Percentiles rank a stretch among this genome's conserved stretches.
Conservation (phyloP, 2,888 invertebrate species). For the Drosophila nigricruria region DNA sequence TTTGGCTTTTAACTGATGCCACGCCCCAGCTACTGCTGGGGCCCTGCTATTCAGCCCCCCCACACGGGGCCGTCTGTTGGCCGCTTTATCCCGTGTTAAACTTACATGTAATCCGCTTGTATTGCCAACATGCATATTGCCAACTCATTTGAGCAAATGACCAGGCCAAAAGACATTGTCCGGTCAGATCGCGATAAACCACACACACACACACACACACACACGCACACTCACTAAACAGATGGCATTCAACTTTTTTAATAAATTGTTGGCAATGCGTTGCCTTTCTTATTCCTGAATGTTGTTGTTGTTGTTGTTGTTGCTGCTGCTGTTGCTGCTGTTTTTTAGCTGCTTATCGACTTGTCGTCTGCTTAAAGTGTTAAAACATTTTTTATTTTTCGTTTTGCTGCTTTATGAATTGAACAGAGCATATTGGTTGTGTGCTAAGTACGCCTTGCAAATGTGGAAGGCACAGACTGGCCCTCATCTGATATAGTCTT, state of each 20-base stretch:
- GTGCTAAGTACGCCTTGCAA: neutral
- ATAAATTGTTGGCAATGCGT: slow-evolving; percentile 62
- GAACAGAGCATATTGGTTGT: neutral
- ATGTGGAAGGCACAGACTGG: no score
- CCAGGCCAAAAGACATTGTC: slow-evolving; percentile 65
- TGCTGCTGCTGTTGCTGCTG: slow-evolving; percentile 54
- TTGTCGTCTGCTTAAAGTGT: slow-evolving; percentile 75
- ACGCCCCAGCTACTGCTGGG: slow-evolving; percentile 55
- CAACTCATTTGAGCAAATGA: slow-evolving; percentile 79
- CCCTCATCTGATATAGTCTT: no score
- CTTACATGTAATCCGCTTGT: slow-evolving; percentile 64
- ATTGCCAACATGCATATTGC: slow-evolving; percentile 62
- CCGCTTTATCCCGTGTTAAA: slow-evolving; percentile 28
- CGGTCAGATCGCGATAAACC: slow-evolving; percentile 66
- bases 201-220: slow-evolving; percentile 21
- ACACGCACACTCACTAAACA: slow-evolving; percentile 12
- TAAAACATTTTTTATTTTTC: slow-evolving; percentile 55
- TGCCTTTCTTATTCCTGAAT: slow-evolving; percentile 35
- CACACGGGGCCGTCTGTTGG: slow-evolving; percentile 14
- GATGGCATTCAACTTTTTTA: slow-evolving; percentile 73
- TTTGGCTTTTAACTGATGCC: slow-evolving; percentile 47
- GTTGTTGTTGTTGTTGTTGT: slow-evolving; percentile 39
- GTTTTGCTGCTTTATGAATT: neutral
- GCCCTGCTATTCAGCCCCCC: slow-evolving; percentile 5
- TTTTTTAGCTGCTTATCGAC: slow-evolving; percentile 72